A percentile compares a stretch with the other conserved stretches of the same genome.
phyloP scores from a whole-genome alignment of 1,140 invertebrate genomes.

The Stegodyphus dumicola region DNA sequence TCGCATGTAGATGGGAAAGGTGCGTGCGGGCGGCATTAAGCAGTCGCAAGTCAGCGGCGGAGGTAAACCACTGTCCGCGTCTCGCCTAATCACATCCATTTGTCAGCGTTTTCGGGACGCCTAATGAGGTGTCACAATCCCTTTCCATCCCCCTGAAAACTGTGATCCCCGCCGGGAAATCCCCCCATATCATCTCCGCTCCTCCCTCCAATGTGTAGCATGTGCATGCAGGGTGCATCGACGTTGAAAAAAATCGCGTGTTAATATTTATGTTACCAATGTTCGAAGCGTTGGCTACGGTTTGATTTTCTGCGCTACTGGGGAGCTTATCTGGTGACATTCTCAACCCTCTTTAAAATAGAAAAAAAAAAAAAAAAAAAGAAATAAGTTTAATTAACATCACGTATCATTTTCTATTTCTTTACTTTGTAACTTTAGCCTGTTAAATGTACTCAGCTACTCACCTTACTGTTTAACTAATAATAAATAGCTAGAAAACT shows the following conservation, averaged over 20 bases:
- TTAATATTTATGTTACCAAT: conserved; percentile 53
- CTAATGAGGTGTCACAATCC: conserved; percentile 59
- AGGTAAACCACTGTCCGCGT: conserved; percentile 49
- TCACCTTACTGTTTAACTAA: too few relatives aligned
- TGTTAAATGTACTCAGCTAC: too few relatives aligned
- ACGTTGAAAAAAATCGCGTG: conserved; percentile 14
- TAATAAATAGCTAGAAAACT: too few relatives aligned
- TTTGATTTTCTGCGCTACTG: background rate
- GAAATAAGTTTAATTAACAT: background rate
- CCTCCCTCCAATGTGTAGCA: background rate
- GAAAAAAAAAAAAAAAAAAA: background rate
- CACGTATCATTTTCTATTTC: too few relatives aligned
- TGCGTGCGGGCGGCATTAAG: conserved; percentile 24
- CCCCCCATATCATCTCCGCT: background rate
- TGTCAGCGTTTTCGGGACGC: conserved; percentile 47
- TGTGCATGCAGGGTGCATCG: background rate
- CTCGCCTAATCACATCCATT: conserved; percentile 57
- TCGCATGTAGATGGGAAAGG: conserved; percentile 13
- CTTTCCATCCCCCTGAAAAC: conserved; percentile 8
- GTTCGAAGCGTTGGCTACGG: conserved; percentile 18
- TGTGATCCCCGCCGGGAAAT: background rate
- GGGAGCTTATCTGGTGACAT: too few relatives aligned
- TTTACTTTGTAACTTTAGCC: too few relatives aligned
- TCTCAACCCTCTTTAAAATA: background rate
- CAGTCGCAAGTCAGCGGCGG: conserved; percentile 39